Base-by-base conservation (phyloP, 2,113 vertebrate genomes). In the Cynoglossus semilaevis region DNA sequence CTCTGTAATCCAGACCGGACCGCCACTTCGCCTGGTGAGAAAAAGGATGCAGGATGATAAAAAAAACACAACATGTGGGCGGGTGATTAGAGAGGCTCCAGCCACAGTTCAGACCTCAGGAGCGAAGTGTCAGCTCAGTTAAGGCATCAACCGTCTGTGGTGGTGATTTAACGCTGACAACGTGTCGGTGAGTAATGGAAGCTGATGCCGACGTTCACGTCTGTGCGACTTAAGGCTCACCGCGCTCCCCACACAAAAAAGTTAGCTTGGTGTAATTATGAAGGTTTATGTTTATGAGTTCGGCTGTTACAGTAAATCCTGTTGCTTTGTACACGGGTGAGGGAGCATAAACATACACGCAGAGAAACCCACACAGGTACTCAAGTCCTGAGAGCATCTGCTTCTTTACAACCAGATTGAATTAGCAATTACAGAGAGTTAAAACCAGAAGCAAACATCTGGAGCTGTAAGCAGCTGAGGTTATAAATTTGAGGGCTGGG, bases 371-470 rank as follows among this genome's bases (percentile, higher is more conserved):
- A 71, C 77, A 76, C 79, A 90, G 82, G 86, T 85, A 88, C 72
- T 77, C 53, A 73, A 75, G 81, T 85, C 72, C 74, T 76, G 35
- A 63, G 72, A 88, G 83, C 87, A 89, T 90, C 88, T 90, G 89
- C 78, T 85, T 64, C 85, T 90, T 90, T 90, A 90, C 84, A 85
- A 82, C 85, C 82, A 86, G 74, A 88, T 86, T 88, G 87, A 85
- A 89, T 89, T 89, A 90, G 83, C 87, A 89, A 90, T 90, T 90
- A 88, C 79, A 87, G 82, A 79, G 84, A 88, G 87, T 88, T 87
- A 90, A 90, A 88, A 82, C 51, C 80, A 83, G 84, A 84, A 84
- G 80, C 84, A 88, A 88, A 89, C 88, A 90, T 90, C 89, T 90
- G 89, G 89, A 89, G 88, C 86, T 79, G 81, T 88, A 84, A 89